Conservation (phyloP, 2,113 vertebrate genomes). For the Xiphorhynchus elegans region DNA sequence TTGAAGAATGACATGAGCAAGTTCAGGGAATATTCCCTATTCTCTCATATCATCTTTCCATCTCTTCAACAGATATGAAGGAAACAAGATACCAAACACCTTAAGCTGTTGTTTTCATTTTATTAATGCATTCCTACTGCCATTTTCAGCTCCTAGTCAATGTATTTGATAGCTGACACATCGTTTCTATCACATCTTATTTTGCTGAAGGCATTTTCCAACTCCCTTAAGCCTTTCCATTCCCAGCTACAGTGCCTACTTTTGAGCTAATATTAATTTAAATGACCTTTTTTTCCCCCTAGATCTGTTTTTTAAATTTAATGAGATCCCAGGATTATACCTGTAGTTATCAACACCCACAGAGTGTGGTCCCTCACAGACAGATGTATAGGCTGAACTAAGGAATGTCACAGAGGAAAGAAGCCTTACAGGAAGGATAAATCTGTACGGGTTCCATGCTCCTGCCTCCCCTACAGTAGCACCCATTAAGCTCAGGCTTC, state of each 20-base stretch:
- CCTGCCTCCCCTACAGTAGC: background rate
- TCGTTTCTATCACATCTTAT: slow-evolving; percentile 61
- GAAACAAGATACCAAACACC: slow-evolving; percentile 38
- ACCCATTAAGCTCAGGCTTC: background rate
- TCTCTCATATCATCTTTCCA: background rate
- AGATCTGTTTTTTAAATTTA: slow-evolving; percentile 24
- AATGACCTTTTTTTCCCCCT: background rate
- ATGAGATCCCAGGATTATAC: slow-evolving; percentile 2
- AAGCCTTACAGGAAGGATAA: background rate
- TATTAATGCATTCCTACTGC: slow-evolving; percentile 51
- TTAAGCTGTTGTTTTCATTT: slow-evolving; percentile 58
- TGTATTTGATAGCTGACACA: slow-evolving; percentile 68
- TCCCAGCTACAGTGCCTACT: background rate
- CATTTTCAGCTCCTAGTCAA: slow-evolving; percentile 61
- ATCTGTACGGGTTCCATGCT: rapidly evolving
- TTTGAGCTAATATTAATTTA: slow-evolving; percentile 53
- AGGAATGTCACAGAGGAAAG: background rate
- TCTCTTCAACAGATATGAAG: slow-evolving; percentile 1
- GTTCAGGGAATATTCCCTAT: background rate
- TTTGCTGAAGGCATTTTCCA: slow-evolving; percentile 61
- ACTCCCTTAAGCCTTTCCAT: slow-evolving; percentile 25
- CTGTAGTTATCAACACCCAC: background rate
- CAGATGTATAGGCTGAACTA: background rate
- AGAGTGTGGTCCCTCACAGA: background rate
- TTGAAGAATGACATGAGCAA: background rate